These are phyloP conservation scores for Drosophila biarmipes DNA, from an alignment of 1,140 invertebrate genomes.

Conservation along the genomic window DNA sequence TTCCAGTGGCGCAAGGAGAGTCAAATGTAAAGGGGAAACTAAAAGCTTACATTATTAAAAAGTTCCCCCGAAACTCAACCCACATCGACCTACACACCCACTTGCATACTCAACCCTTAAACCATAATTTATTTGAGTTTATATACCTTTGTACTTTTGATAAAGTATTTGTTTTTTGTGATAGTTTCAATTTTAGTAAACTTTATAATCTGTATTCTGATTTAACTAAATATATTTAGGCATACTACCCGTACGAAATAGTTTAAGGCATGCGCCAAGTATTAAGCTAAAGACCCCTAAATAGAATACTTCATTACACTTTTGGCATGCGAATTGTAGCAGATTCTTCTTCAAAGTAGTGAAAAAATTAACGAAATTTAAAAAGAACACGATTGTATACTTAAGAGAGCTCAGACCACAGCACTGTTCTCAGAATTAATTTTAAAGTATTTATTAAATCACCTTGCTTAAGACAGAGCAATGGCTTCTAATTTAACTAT, in stretches of 20 bases:
- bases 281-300: constrained; percentile 54
- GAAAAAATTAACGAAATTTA: constrained; percentile 52
- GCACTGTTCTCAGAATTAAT: constrained; percentile 42
- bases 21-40: constrained; percentile 70
- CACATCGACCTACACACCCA: constrained; percentile 19
- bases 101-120: constrained; percentile 57
- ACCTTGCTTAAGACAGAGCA: constrained; percentile 24
- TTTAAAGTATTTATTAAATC: constrained; percentile 49
- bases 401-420: constrained; percentile 37
- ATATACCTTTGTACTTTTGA: constrained; percentile 55
- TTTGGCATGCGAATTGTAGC: constrained; percentile 70
- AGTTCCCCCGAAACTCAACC: background rate
- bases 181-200: constrained; percentile 80
- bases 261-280: constrained; percentile 69
- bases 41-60: background rate
- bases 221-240: constrained; percentile 65
- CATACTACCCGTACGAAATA: constrained; percentile 53
- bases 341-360: constrained; percentile 46
- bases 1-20: constrained; percentile 90
- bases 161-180: constrained; percentile 79
- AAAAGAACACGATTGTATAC: constrained; percentile 46
- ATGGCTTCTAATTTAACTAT: constrained; percentile 22
- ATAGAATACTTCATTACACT: constrained; percentile 39
- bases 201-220: constrained; percentile 60
- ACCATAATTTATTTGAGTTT: constrained; percentile 49